Base-by-base conservation (phyloP, 2,797 vertebrate species). In the Rachycentron canadum region DNA sequence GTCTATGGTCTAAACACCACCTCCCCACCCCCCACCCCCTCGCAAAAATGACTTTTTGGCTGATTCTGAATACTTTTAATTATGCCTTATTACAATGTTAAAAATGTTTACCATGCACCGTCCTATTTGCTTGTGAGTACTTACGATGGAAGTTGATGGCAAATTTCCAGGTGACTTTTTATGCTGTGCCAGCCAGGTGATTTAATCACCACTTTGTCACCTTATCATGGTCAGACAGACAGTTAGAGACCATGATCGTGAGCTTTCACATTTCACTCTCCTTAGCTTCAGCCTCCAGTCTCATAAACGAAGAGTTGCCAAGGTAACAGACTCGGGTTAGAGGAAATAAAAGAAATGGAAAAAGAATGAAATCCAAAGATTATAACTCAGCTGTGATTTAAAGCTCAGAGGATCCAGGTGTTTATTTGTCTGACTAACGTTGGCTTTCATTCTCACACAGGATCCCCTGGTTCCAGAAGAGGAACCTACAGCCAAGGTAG, bases 401-500 rank as follows among this genome's bases (percentile, higher is more conserved):
- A 68, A 76, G 36, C 56, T 78, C 26, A 38, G 36, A 43, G 19
- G 43, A 55, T 76, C 3, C 12, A 19, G 3, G 14, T 73, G 61
- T 81, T 86, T 81, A 63, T 84, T 78, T 69, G 45, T 77, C 10
- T 71, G 55, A n/a, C 78, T 89, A 47, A 86, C 23, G 19, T 49
- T 23, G 5, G 8, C 36, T 88, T 81, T 60, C 13, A 13, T 71
- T 38, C 7, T 57, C 78, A 68, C 69, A 16, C 86, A 97, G 93
- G 94, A 53, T 86, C 95, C 36, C 84, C 92, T 3, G 95, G 94
- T 10, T 94, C 96, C 70, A 95, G 95, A 69, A 95, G 97, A 88
- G 95, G 95, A 91, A 96, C 95, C 21, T 96, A 96, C 66, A 94
- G 96, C 81, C 94, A 97, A 86, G 96, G 97, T 98, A 94, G 73